Evolutionary conservation across 2,888 invertebrate species (phyloP), one percentile per base, ranked within the genome.

Genomic region (Hoplodrina blanda): DNA sequence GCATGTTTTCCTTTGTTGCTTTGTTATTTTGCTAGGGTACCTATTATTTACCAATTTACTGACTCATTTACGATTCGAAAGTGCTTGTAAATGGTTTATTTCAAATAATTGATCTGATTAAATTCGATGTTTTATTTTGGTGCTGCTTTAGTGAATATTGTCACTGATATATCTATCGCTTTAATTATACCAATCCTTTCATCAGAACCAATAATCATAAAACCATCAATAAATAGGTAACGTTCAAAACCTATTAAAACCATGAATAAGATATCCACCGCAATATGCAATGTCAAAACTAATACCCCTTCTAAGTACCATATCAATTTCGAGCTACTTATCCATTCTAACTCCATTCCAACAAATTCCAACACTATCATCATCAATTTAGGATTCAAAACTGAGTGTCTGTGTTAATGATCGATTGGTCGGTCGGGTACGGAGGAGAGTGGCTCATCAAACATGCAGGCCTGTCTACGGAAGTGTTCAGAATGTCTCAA

Each of bases 371-470:
- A 57, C 76, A 59, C 49, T 74, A 61, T 4, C 0, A 6, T 25
- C 19, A 67, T 50, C 15, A 71, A n/a, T 62, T 62, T 73, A 76
- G 41, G 50, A 50, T 59, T 73, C 62, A 68, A 52, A 63, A 56
- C 76, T 30, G 54, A 50, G 25, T 69, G 50, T 20, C 25, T 0
- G 5, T 57, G 19, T 56, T 49, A 61, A 50, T 69, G 67, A 81
- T 78, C 53, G 76, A 83, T 74, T 70, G 61, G 57, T 25, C 30
- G 15, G 41, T 64, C 63, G 64, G 44, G 55, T 63, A 56, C 44
- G 57, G 44, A 68, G 59, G 73, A 81, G 76, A 85, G 62, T 53
- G 65, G 69, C 63, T 82, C 72, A 81, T 85, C 63, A 82, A 85
- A 79, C 60, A 80, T 85, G 79, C 82, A 85, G 69, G 62, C 59